Base-by-base conservation (phyloP, 2,113 vertebrate genomes). In the Hippocampus zosterae region DNA sequence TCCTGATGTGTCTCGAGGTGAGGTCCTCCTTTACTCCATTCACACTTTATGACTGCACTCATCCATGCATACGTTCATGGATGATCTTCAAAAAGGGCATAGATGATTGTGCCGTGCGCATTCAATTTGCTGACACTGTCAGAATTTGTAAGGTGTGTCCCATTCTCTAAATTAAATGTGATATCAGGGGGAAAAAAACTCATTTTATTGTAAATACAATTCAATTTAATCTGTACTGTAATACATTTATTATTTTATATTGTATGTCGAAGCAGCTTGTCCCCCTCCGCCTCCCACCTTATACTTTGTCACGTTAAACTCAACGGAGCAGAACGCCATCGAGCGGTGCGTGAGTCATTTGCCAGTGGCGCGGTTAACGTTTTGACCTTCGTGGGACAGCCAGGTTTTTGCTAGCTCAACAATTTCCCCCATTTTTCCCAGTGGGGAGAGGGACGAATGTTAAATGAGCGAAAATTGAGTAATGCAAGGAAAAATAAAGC, bases 371-470 rank as follows among this genome's bases (percentile, higher is more conserved):
- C 56, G 2, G 70, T 37, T 73, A 80, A 79, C 25, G 53, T 81
- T 80, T 68, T 81, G 81, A 88, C 87, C 84, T 88, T 87, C 82
- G 80, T 44, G 16, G 79, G 84, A 80, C 78, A 73, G 70, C 67
- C 70, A 44, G 70, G 65, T 73, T 33, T 81, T 67, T 73, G 79
- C 84, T 74, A 37, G 72, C 77, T 90, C 86, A 85, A 86, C 85
- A 21, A 9, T 88, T 86, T 86, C 56, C 68, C 70, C 75, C 79
- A 74, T 48, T n/a, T 40, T 18, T 15, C 27, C 78, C 80, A 87
- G 73, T 70, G 80, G 76, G 72, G 70, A 71, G 3, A 55, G 48
- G 4, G n/a, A 25, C 37, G 7, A 60, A 18, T 63, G 61, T n/a
- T 13, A 63, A 40, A 63, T n/a, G 37, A n/a, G 37, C 29, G 5